A percentile compares a stretch with the other conserved stretches of the same genome.
These are phyloP conservation scores for Ganaspis sp. DNA, from an alignment of 1,140 invertebrate genomes.

Conservation along the genomic window DNA sequence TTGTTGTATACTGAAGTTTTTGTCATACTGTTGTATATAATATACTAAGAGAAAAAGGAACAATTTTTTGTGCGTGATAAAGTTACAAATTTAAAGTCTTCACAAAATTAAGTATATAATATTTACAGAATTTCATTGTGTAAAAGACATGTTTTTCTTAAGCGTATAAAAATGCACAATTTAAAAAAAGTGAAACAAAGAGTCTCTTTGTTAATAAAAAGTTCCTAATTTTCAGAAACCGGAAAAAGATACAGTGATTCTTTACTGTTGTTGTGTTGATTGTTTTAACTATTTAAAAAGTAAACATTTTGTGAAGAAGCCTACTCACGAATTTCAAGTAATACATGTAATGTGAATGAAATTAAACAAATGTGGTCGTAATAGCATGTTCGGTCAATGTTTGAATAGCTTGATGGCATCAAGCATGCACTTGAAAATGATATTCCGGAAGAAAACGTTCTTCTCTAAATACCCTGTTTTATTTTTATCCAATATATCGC, in stretches of 20 bases:
- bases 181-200: too few relatives aligned
- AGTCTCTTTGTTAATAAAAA: too few relatives aligned
- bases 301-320: conserved; percentile 28
- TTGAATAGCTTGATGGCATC: neutral
- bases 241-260: conserved; percentile 58
- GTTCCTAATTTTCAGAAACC: conserved; percentile 53
- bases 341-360: conserved; percentile 63
- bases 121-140: too few relatives aligned
- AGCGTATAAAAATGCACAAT: too few relatives aligned
- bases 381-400: neutral
- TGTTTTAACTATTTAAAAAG: conserved; percentile 59
- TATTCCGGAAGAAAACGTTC: conserved; percentile 6
- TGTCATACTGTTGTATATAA: too few relatives aligned
- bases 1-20: too few relatives aligned
- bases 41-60: too few relatives aligned
- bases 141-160: too few relatives aligned
- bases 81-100: neutral
- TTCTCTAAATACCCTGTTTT: neutral
- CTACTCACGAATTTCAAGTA: conserved; percentile 67
- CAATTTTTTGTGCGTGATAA: neutral
- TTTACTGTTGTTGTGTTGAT: conserved; percentile 69
- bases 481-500: conserved; percentile 27
- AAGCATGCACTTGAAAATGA: conserved; percentile 14
- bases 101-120: too few relatives aligned
- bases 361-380: neutral